phyloP scores from a whole-genome alignment of 2,888 invertebrate genomes.

The Lithodes maja region DNA sequence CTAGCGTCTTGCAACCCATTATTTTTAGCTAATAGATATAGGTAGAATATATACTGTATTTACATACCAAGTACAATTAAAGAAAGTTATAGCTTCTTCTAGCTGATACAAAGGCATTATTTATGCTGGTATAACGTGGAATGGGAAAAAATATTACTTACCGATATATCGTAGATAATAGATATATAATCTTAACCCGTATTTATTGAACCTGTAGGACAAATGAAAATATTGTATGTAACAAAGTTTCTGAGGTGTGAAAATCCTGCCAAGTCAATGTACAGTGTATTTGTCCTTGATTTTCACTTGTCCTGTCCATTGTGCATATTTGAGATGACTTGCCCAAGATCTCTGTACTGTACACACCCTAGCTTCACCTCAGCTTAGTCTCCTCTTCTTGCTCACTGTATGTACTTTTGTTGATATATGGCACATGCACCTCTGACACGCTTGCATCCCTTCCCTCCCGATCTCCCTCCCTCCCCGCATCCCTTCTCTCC shows the following conservation, averaged over 20 bases:
- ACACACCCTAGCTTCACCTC: constrained; percentile 8
- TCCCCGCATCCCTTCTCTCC: background rate
- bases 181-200: too few species aligned
- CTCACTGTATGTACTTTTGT: constrained; percentile 13
- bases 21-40: too few species aligned
- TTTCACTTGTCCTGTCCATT: background rate
- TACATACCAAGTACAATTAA: too few species aligned
- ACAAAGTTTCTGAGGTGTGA: background rate
- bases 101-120: too few species aligned
- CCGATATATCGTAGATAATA: too few species aligned
- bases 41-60: too few species aligned
- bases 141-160: too few species aligned
- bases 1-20: too few species aligned
- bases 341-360: background rate
- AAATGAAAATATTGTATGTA: background rate
- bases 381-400: background rate
- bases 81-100: too few species aligned
- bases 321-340: constrained; percentile 16
- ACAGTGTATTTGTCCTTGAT: background rate
- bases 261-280: background rate
- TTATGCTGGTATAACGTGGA: too few species aligned
- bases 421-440: constrained; percentile 7
- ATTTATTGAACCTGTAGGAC: too few species aligned
- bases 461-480: background rate
- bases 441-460: constrained; percentile 17